A percentile compares a stretch with the other conserved stretches of the same genome.
These are phyloP conservation scores for Sprattus sprattus DNA, from an alignment of 2,113 vertebrate species.

Conservation along the genomic window DNA sequence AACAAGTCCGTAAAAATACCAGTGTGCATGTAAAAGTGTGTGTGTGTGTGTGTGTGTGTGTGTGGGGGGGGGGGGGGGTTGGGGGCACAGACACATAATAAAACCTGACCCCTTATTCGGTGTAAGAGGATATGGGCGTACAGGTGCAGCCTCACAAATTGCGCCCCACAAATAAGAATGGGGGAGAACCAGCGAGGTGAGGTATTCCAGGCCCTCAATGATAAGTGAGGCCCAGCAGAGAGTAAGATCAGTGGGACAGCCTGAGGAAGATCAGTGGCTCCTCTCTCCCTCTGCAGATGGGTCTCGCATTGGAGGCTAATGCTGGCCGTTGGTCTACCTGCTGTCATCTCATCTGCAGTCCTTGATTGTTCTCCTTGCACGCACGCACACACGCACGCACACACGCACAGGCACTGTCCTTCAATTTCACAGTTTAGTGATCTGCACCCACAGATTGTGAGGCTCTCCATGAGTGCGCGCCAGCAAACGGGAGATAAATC, in stretches of 20 bases:
- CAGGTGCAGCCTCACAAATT: neutral
- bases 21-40: conserved; percentile 3
- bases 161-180: neutral
- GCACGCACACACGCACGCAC: conserved; percentile 2
- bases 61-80: neutral
- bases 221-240: neutral
- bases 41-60: neutral
- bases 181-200: neutral
- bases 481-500: conserved; percentile 33
- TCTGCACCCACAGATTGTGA: conserved; percentile 14
- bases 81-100: neutral
- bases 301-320: no score
- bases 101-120: neutral
- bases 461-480: neutral
- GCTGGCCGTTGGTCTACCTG: no score
- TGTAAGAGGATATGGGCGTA: neutral
- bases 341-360: no score
- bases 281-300: neutral
- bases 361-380: neutral
- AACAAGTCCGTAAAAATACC: neutral
- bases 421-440: conserved; percentile 50
- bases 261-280: neutral
- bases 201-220: neutral
- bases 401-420: neutral
- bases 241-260: neutral